Evolutionary conservation across 2,113 vertebrate species (phyloP).

Genomic region (Tylochromis polylepis): DNA sequence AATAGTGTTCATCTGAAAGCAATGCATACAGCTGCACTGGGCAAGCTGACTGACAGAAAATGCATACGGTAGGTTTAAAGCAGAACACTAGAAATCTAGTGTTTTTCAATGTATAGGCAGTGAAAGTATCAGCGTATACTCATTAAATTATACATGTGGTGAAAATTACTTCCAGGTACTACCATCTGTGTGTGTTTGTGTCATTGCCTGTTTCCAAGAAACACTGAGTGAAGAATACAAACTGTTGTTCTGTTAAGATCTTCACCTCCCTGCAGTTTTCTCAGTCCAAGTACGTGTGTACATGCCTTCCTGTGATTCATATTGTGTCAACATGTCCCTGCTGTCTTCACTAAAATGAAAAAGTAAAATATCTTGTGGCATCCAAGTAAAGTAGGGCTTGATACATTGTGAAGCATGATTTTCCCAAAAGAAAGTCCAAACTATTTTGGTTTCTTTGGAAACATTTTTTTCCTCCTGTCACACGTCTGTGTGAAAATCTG

Average conservation of each 20-base stretch:
- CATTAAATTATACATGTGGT: background rate
- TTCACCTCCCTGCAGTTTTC: background rate
- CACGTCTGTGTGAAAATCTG: background rate
- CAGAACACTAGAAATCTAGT: background rate
- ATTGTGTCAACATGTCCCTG: background rate
- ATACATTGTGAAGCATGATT: background rate
- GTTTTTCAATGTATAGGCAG: background rate
- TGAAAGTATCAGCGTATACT: background rate
- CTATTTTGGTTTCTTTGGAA: background rate
- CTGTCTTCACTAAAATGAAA: background rate
- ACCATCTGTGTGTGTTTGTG: background rate
- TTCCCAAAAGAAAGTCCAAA: background rate
- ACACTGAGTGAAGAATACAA: background rate
- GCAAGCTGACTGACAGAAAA: background rate
- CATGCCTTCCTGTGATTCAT: background rate
- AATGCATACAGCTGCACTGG: background rate
- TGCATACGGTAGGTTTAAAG: background rate
- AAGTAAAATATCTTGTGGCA: background rate
- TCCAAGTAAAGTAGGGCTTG: background rate
- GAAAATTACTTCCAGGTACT: background rate
- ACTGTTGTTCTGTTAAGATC: background rate
- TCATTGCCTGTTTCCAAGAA: background rate
- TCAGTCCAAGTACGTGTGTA: background rate
- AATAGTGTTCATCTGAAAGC: background rate
- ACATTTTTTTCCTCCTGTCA: background rate